Base-by-base conservation (phyloP, 1,140 invertebrate species). In the Ditylenchus dipsaci region DNA sequence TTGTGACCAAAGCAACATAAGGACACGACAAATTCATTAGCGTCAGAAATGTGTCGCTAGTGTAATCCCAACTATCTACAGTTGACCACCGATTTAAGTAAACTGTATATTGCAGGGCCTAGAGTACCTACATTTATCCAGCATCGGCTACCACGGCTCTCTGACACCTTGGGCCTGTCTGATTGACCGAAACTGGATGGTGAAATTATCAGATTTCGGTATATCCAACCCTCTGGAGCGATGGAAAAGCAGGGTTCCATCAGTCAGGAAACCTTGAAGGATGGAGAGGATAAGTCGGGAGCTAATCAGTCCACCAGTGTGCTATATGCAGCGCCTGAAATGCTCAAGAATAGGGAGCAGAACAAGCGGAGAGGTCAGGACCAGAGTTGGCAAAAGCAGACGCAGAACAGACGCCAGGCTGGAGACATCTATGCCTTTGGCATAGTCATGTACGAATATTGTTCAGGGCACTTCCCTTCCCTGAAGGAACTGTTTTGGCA, bases 361-460 rank as follows among this genome's bases (percentile, higher is more conserved):
- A 76, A 76, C 43, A 53, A 68, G 5, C 60, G 72, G 8, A 67
- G 75, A 21, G 75, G 75, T 30, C 66, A 67, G 49, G 75, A 76
- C 15, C 75, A 77, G 62, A n/a, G 15, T 26, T 81, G 79, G 79
- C 63, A 79, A 8, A 81, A 81, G 70, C 79, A 81, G 60, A 71
- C 71, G 11, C 47, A 53, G 11, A 49, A 76, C 43, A 71, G 78
- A 23, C 38, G 78, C 11, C 77, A 79, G 68, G 56, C 74, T 21
- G 74, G 80, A n/a, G 79, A 81, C 62, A 81, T 81, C 56, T 81
- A 81, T 64, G 66, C 80, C 3, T 79, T 82, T 53, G 74, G 73
- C 49, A 82, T 81, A 67, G 78, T 81, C 19, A 82, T 82, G 77
- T 82, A 81, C 63, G 79, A 81, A 81, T 81, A 49, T 62, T 81